These are phyloP conservation scores for Tridacna gigas DNA, from an alignment of 2,888 invertebrate genomes.

Conservation along the genomic window DNA sequence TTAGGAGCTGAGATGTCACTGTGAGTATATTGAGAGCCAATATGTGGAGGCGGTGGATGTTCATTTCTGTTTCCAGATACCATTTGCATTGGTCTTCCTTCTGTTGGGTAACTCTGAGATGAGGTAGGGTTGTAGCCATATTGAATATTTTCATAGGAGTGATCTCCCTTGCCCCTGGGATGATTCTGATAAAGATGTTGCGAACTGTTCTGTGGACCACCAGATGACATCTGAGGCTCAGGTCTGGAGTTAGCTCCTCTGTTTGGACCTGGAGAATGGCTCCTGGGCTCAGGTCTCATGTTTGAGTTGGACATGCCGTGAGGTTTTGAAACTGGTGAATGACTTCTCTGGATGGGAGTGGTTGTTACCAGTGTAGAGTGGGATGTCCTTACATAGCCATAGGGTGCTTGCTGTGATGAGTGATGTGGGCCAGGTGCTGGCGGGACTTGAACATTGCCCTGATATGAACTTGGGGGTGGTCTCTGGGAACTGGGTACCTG, in stretches of 20 bases:
- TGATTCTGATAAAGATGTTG: conserved; percentile 51
- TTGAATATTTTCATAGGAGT: conserved; percentile 52
- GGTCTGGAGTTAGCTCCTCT: conserved; percentile 5
- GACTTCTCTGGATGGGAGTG: conserved; percentile 45
- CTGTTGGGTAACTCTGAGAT: conserved; percentile 16
- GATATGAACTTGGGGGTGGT: conserved; percentile 29
- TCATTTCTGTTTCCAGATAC: neutral
- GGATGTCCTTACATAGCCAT: conserved; percentile 45
- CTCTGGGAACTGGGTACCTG: conserved; percentile 28
- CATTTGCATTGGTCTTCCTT: neutral
- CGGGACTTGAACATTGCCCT: conserved; percentile 13
- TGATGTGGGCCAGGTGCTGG: conserved; percentile 19
- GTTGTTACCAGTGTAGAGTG: conserved; percentile 52
- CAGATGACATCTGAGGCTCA: conserved; percentile 9
- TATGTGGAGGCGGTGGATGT: conserved; percentile 35
- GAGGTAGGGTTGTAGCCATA: conserved; percentile 36
- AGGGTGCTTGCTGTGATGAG: conserved; percentile 33
- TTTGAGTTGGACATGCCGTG: conserved; percentile 9
- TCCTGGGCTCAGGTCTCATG: conserved; percentile 31
- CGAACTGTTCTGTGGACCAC: conserved; percentile 26
- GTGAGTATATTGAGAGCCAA: conserved; percentile 20
- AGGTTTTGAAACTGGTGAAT: conserved; percentile 25
- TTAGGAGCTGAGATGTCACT: conserved; percentile 18
- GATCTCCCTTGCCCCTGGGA: conserved; percentile 37
- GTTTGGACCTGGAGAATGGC: conserved; percentile 53